Evolutionary conservation across 2,888 invertebrate genomes (phyloP).

Genomic region (Ommatoiulus sabulosus): DNA sequence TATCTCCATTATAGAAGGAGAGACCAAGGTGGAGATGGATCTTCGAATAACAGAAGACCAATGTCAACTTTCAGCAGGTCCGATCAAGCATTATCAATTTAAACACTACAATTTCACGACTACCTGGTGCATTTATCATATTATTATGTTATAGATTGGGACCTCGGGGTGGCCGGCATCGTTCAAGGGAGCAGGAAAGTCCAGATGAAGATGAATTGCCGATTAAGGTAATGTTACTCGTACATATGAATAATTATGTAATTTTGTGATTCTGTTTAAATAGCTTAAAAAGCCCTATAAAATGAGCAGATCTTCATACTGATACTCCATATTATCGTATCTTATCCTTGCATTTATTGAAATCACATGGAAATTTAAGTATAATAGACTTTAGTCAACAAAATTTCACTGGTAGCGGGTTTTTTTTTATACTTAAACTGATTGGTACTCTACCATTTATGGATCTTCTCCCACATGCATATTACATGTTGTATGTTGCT

Average conservation of each 20-base stretch:
- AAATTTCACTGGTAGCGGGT: conserved; percentile 42
- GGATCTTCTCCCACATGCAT: no score
- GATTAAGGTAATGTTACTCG: conserved; percentile 62
- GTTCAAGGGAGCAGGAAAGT: conserved; percentile 65
- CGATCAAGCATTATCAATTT: not conserved
- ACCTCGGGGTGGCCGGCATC: conserved; percentile 53
- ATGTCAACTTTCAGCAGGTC: conserved; percentile 66
- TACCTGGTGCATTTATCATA: not conserved
- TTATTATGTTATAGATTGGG: conserved; percentile 51
- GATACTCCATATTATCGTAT: no score
- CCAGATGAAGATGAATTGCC: conserved; percentile 67
- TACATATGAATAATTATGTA: no score
- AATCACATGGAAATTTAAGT: no score
- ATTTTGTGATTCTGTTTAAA: no score
- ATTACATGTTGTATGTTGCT: no score
- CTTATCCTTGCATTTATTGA: no score
- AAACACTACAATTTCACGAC: not conserved
- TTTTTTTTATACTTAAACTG: not conserved
- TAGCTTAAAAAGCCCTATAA: no score
- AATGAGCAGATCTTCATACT: no score
- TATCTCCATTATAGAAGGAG: conserved; percentile 62
- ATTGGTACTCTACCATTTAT: not conserved
- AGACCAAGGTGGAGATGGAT: conserved; percentile 64
- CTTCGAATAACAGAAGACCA: conserved; percentile 64
- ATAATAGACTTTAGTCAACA: no score